These are phyloP conservation scores for Lithophane semibrunnea DNA, from an alignment of 2,888 invertebrate genomes.

Conservation along the genomic window DNA sequence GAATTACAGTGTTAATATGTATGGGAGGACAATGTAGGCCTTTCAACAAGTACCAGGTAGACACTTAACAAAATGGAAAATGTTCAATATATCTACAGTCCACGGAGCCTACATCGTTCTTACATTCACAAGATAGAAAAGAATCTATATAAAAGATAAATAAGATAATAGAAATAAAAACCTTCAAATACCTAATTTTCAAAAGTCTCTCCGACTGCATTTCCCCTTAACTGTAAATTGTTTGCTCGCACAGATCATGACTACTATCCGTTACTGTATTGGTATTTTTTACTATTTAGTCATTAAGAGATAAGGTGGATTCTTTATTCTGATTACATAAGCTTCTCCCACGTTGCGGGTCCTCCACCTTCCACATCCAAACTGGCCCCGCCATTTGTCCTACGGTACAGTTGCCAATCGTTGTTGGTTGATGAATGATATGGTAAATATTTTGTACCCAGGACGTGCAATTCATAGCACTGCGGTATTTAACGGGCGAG, in stretches of 20 bases:
- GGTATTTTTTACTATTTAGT: background rate
- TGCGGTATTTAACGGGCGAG: constrained; percentile 97
- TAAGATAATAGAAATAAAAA: too few species aligned
- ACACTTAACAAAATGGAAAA: too few species aligned
- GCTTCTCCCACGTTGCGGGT: too few species aligned
- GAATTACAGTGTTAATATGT: too few species aligned
- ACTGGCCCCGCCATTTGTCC: background rate
- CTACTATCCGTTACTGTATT: background rate
- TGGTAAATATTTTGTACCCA: constrained; percentile 65
- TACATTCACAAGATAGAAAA: too few species aligned
- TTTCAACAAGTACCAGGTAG: too few species aligned
- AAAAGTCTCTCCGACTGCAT: too few species aligned
- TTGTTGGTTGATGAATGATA: constrained; percentile 3
- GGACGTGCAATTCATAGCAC: constrained; percentile 96
- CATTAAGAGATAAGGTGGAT: background rate
- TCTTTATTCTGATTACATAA: background rate
- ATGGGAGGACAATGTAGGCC: too few species aligned
- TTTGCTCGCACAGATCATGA: background rate
- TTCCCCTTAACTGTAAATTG: background rate
- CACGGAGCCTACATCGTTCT: too few species aligned
- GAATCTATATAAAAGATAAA: too few species aligned
- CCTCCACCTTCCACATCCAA: background rate
- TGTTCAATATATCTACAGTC: too few species aligned
- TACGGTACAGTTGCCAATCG: background rate
- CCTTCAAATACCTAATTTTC: too few species aligned